Conservation (phyloP, 64 coral and sea anemone genomes). For the Montipora sp. region DNA sequence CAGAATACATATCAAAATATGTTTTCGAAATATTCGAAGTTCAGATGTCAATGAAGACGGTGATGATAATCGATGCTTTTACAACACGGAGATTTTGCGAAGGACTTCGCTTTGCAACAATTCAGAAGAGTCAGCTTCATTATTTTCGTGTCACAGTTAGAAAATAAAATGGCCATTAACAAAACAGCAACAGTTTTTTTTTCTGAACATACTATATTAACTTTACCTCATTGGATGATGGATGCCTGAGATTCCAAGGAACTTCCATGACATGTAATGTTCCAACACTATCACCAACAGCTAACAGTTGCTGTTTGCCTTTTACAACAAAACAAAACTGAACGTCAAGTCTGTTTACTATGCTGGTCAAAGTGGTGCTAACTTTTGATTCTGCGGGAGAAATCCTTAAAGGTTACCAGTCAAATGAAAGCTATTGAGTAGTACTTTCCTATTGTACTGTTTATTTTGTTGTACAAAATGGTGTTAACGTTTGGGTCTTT, state of each 20-base stretch:
- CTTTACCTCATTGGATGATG: slow-evolving; percentile 88
- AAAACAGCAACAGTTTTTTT: background rate
- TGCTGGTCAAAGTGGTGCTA: background rate
- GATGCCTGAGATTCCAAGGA: slow-evolving; percentile 92
- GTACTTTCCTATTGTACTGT: background rate
- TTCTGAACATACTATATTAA: background rate
- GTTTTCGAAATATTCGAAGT: no score
- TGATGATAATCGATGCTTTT: no score
- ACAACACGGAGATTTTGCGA: no score
- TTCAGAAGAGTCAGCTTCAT: no score
- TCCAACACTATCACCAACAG: slow-evolving; percentile 79
- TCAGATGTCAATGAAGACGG: no score
- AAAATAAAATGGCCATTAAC: background rate
- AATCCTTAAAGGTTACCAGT: background rate
- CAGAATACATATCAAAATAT: no score
- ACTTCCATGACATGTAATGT: slow-evolving; percentile 97
- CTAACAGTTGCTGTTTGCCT: slow-evolving; percentile 94
- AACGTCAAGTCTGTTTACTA: background rate
- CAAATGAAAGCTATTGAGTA: background rate
- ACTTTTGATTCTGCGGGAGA: background rate
- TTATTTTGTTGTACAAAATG: background rate
- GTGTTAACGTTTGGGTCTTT: background rate
- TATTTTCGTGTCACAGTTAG: no score
- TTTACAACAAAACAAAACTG: background rate
- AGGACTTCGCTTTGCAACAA: no score